Base-by-base conservation (phyloP, 2,797 vertebrate genomes). In the Coluber constrictor region DNA sequence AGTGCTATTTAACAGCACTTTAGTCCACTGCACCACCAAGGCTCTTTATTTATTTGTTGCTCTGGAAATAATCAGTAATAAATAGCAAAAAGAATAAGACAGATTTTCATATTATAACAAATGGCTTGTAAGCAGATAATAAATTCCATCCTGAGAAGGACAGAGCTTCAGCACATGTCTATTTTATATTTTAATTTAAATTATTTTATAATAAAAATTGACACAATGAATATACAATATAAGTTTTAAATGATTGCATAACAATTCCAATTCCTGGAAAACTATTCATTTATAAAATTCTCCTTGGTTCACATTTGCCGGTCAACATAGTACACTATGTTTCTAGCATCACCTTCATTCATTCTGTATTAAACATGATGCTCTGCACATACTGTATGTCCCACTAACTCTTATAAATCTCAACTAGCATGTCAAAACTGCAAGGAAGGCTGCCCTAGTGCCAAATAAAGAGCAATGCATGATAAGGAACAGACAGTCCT, bases 201-300 rank as follows among this genome's bases (percentile, higher is more conserved):
- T 12, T 5, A 4, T 83, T 47, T 23, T 47, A 47, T 25, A 83
- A 83, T 47, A 83, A 27, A 56, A n/a, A 87, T 29, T 25, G 29
- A 59, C 12, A 51, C 16, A 25, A 18, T 57, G 43, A 54, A 23
- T 66, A 43, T 57, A 47, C 29, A 27, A 47, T 70, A n/a, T 43
- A 27, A 20, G 54, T 16, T 43, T 16, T 57, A 74, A 91, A 51
- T 87, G 23, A 87, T 29, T 29, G 29, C 51, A 90, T 29, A 56
- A 86, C 63, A 66, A 83, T 92, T 93, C 20, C 16, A 90, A 2
- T 57, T 94, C 43, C 27, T 55, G 10, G 87, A 54, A 86, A 91
- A 16, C 54, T 92, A 86, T 43, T 90, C 79, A 18, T 89, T 92
- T 87, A 90, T 8, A 93, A 59, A 56, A 89, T 90, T 92, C 60